phyloP scores from a whole-genome alignment of 2,113 vertebrate species.

The Barbus barbus region DNA sequence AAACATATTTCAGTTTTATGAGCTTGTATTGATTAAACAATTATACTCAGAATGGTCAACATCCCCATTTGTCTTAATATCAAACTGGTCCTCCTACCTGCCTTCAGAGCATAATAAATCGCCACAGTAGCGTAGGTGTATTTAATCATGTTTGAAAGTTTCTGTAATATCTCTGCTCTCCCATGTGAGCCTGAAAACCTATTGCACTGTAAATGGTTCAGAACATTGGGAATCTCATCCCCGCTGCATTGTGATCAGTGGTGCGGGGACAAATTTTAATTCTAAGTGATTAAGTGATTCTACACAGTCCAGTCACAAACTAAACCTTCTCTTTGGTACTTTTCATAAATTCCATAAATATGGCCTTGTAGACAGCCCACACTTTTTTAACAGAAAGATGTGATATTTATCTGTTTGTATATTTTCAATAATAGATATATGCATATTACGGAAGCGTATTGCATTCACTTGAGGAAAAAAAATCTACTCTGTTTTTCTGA shows the following conservation, averaged over 20 bases:
- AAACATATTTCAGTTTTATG: background rate
- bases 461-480: no score
- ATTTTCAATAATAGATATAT: no score
- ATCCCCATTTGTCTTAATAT: background rate
- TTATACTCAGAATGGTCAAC: background rate
- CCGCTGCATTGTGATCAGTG: constrained; percentile 19
- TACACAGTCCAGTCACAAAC: background rate
- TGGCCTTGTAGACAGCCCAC: no score
- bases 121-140: background rate
- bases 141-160: constrained; percentile 7
- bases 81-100: background rate
- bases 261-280: background rate
- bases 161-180: constrained; percentile 18
- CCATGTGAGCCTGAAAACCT: constrained; percentile 11
- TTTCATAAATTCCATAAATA: no score
- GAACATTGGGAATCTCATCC: background rate
- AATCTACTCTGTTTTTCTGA: no score
- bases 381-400: no score
- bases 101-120: constrained; percentile 18
- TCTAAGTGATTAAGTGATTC: background rate
- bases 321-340: no score
- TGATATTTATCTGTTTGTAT: no score
- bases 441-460: no score
- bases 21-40: background rate
- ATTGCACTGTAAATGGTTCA: background rate